Evolutionary conservation across 2,888 invertebrate species (phyloP).

Genomic region (Eueremaeus valkanovi): DNA sequence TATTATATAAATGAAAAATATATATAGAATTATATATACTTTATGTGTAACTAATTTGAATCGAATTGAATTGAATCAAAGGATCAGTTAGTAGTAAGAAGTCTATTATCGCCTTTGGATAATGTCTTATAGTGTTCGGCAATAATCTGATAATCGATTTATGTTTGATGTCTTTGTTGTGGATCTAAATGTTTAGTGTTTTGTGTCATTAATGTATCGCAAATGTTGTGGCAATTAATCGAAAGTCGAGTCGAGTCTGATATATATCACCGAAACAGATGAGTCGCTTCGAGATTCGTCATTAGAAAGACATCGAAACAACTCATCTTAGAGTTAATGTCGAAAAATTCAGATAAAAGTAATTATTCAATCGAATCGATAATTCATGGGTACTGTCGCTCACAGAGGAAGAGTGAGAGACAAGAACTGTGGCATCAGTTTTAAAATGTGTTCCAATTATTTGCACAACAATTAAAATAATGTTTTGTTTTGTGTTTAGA

Average conservation of each 20-base stretch:
- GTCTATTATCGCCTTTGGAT: slow-evolving; percentile 22
- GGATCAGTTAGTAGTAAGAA: slow-evolving; percentile 20
- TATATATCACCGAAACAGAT: slow-evolving; percentile 28
- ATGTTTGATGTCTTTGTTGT: neutral
- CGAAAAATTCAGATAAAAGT: neutral
- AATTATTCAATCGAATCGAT: slow-evolving; percentile 1
- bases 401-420: neutral
- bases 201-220: neutral
- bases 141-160: neutral
- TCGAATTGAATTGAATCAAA: slow-evolving; percentile 10
- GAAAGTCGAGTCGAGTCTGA: neutral
- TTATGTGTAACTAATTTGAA: no score
- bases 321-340: slow-evolving; percentile 10
- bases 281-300: neutral
- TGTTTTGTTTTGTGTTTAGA: slow-evolving; percentile 10
- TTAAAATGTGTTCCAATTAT: neutral
- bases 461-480: slow-evolving; percentile 16
- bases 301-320: neutral
- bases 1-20: no score
- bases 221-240: slow-evolving; percentile 25
- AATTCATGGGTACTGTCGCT: slow-evolving; percentile 10
- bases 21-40: no score
- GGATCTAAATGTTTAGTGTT: neutral
- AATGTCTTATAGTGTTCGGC: neutral
- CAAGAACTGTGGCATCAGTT: neutral